Evolutionary conservation across 2,888 invertebrate genomes (phyloP).

Genomic region (Kryphioiulus occultus): DNA sequence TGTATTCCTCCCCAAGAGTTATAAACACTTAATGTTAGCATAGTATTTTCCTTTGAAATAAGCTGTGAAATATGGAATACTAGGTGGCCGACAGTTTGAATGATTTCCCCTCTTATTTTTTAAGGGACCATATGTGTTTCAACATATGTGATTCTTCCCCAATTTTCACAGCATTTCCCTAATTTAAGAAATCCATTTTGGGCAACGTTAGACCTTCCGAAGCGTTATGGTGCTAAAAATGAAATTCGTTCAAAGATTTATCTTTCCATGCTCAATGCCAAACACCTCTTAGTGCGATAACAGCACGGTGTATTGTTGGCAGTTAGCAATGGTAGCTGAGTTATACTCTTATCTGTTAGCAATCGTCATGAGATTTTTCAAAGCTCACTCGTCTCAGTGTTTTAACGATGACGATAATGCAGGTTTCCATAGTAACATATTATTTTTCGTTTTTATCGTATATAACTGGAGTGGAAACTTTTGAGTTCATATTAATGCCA

Average conservation of each 20-base stretch:
- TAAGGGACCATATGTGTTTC: too few species aligned
- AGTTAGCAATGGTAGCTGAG: background rate
- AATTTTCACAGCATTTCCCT: too few species aligned
- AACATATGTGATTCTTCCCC: too few species aligned
- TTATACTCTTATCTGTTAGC: background rate
- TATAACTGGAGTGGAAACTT: background rate
- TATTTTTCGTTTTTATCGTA: background rate
- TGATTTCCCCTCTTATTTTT: too few species aligned
- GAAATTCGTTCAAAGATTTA: background rate
- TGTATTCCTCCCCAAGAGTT: too few species aligned
- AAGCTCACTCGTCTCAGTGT: background rate
- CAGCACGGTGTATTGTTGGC: background rate
- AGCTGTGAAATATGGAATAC: too few species aligned
- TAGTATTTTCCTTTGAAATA: too few species aligned
- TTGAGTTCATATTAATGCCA: background rate
- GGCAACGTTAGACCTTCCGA: background rate
- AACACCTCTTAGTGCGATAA: background rate
- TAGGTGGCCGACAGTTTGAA: too few species aligned
- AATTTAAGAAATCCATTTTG: too few species aligned
- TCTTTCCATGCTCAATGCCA: background rate
- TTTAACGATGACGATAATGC: conserved; percentile 7
- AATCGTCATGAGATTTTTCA: background rate
- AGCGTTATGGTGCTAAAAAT: background rate
- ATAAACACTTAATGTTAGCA: too few species aligned
- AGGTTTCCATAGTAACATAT: conserved; percentile 8